Base-by-base conservation (phyloP, 2,888 invertebrate genomes). In the Escarpia spicata region DNA sequence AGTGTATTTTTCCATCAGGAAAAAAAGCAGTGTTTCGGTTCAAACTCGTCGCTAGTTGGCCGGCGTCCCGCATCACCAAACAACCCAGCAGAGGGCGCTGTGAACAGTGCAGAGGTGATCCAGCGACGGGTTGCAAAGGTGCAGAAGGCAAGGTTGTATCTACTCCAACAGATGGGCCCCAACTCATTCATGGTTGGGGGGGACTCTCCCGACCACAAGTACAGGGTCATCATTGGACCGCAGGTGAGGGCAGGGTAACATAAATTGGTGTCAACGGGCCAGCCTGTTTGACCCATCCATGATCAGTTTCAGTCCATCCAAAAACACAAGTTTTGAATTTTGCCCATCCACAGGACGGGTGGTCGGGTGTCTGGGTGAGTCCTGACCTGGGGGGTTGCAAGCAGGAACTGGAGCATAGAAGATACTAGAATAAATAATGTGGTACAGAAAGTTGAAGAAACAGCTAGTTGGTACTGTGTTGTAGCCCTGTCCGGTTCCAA, bases 151-250 rank as follows among this genome's bases (percentile, higher is more conserved):
- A 94, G 96, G 75, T 95, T 97, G 12, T 97, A 97, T 94, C 95
- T 97, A 58, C 95, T 97, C 43, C 96, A 97, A 93, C 97, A 97
- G 95, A 96, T 95, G 92, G 97, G 97, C 91, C 97, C 97, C 45
- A 96, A 97, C 95, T 96, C 96, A 43, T 97, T 97, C 94, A 95
- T 96, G 58, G 96, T 97, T 92, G 96, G 96, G 3, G 97, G 96
- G 45, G 97, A 97, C 94, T 96, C 96, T 10, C 96, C 96, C 26
- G 96, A 96, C 92, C 96, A 97, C 94, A 96, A 97, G 94, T 97
- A 96, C 94, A 95, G 96, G 93, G 96, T 97, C 92, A 96, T 96
- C 94, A 96, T 97, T 94, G 97, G 97, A 58, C 96, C 97, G 60
- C 97, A 97, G 96, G 96, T 96, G 94, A 43, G 75, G 75, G 52